Percentiles rank a stretch among this genome's conserved stretches.
These are phyloP conservation scores for Sarcophaga subvicina DNA, from an alignment of 2,888 invertebrate genomes.

Conservation along the genomic window DNA sequence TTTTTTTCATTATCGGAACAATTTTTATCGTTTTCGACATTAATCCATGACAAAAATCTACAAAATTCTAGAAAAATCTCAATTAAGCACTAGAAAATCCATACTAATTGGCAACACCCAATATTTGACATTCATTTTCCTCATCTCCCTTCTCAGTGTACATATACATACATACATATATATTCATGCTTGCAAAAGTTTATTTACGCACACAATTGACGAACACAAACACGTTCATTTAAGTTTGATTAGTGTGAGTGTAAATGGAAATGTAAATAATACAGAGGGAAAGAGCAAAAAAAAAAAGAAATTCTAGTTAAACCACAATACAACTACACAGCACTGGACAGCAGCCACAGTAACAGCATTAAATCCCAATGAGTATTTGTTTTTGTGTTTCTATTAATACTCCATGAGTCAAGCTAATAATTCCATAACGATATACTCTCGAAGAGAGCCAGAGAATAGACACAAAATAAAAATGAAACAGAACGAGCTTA, in stretches of 20 bases:
- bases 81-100: slow-evolving; percentile 68
- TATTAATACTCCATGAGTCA: slow-evolving; percentile 35
- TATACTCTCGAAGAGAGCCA: neutral
- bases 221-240: neutral
- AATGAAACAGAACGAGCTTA: neutral
- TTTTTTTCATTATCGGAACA: too few relatives aligned
- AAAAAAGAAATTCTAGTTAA: neutral
- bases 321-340: slow-evolving; percentile 29
- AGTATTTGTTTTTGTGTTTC: slow-evolving; percentile 32
- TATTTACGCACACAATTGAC: neutral
- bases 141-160: neutral
- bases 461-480: neutral
- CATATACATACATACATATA: neutral
- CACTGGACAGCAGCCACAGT: neutral
- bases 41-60: slow-evolving; percentile 13
- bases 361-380: slow-evolving; percentile 35
- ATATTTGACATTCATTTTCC: slow-evolving; percentile 49
- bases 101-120: slow-evolving; percentile 67
- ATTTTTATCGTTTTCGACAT: neutral
- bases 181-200: neutral
- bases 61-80: slow-evolving; percentile 46
- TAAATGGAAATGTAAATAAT: neutral
- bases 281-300: neutral
- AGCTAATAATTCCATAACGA: slow-evolving; percentile 50
- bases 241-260: neutral